Evolutionary conservation across 2,888 invertebrate genomes (phyloP).

Genomic region (Acrocyrtus sp.): DNA sequence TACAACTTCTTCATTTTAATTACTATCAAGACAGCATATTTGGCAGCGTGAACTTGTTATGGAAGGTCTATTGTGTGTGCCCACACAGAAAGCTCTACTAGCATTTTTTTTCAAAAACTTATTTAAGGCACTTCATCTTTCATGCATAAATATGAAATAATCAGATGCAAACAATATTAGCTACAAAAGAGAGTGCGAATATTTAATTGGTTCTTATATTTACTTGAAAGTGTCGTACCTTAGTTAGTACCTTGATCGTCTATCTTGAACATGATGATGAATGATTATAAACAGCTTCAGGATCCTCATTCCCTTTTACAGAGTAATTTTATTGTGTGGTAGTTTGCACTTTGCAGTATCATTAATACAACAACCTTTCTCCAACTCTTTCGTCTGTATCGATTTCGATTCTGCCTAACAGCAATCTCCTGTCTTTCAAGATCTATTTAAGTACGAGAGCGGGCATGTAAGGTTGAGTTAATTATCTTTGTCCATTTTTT

Average conservation of each 20-base stretch:
- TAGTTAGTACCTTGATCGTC: too few species aligned
- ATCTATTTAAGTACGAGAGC: background rate
- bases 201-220: background rate
- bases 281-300: conserved; percentile 2
- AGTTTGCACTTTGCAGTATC: too few species aligned
- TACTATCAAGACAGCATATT: background rate
- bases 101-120: too few species aligned
- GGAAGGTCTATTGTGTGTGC: background rate
- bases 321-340: background rate
- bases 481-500: background rate
- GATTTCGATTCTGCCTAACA: background rate
- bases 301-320: conserved; percentile 23
- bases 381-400: background rate
- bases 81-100: too few species aligned
- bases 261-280: too few species aligned
- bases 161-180: background rate
- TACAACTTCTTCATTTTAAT: background rate
- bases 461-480: background rate
- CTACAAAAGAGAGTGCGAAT: background rate
- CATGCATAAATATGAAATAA: background rate
- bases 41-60: background rate
- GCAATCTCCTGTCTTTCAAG: too few species aligned
- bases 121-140: background rate
- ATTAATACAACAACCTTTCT: too few species aligned
- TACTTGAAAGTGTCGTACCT: background rate